phyloP scores from a whole-genome alignment of 2,888 invertebrate species.

The Rotaria macrura region DNA sequence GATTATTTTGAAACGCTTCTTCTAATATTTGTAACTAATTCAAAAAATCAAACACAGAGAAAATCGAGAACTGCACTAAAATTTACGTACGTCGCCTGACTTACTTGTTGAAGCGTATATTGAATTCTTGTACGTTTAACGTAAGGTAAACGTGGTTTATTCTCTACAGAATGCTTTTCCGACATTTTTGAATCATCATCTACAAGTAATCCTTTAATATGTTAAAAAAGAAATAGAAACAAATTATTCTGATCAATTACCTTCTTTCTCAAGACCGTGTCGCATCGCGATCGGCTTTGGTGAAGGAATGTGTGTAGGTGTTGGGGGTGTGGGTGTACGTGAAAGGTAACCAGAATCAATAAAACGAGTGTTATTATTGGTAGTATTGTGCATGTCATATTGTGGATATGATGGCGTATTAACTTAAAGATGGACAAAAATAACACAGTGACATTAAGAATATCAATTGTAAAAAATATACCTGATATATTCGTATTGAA shows the following conservation, averaged over 20 bases:
- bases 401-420: background rate
- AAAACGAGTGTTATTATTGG: background rate
- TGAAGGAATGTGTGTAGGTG: background rate
- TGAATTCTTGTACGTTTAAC: background rate
- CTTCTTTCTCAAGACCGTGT: too few relatives aligned
- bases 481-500: background rate
- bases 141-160: background rate
- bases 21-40: slow-evolving; percentile 1
- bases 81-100: background rate
- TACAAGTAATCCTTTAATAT: too few relatives aligned
- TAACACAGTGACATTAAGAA: background rate
- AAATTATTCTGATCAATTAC: too few relatives aligned
- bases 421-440: too few relatives aligned
- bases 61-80: too few relatives aligned
- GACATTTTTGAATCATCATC: background rate
- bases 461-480: background rate
- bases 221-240: too few relatives aligned
- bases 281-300: background rate
- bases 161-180: background rate
- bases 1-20: background rate
- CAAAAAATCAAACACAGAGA: background rate
- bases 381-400: background rate
- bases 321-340: background rate
- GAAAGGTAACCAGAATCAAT: background rate
- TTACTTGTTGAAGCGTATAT: background rate